Conservation (phyloP, 1,140 invertebrate species). For the Eurosta solidaginis region DNA sequence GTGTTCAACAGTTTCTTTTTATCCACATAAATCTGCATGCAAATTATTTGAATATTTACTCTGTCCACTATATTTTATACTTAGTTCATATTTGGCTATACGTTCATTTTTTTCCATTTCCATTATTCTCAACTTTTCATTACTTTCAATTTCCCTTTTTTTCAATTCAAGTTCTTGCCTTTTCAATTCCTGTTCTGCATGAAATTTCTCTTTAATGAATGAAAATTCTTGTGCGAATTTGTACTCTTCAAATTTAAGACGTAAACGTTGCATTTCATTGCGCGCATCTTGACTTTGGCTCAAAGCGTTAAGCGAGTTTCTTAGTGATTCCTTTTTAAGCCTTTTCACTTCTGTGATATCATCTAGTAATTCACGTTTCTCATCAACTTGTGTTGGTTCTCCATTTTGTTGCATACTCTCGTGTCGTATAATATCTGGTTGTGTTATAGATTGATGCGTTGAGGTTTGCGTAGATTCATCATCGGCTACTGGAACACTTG, state of each 20-base stretch:
- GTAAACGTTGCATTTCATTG: neutral
- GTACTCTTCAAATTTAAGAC: slow-evolving; percentile 6
- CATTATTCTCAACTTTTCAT: slow-evolving; percentile 3
- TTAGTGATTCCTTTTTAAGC: neutral
- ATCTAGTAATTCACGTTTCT: neutral
- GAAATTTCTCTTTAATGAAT: neutral
- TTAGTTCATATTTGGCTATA: slow-evolving; percentile 26
- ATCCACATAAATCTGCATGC: neutral
- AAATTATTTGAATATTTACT: neutral
- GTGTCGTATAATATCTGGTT: neutral
- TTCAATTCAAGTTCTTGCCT: slow-evolving; percentile 17
- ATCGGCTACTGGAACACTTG: neutral
- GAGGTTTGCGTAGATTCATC: neutral
- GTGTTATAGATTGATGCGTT: neutral
- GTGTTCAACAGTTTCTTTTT: too few species aligned
- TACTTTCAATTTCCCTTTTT: slow-evolving; percentile 20
- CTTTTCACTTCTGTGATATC: neutral
- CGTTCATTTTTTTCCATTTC: slow-evolving; percentile 30
- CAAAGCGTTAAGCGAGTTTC: neutral
- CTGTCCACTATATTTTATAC: neutral
- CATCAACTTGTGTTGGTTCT: neutral
- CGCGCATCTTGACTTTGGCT: neutral
- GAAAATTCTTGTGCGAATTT: neutral
- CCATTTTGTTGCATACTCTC: neutral
- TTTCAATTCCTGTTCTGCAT: slow-evolving; percentile 10